Evolutionary conservation across 1,140 invertebrate species (phyloP).

Genomic region (Apis cerana): DNA sequence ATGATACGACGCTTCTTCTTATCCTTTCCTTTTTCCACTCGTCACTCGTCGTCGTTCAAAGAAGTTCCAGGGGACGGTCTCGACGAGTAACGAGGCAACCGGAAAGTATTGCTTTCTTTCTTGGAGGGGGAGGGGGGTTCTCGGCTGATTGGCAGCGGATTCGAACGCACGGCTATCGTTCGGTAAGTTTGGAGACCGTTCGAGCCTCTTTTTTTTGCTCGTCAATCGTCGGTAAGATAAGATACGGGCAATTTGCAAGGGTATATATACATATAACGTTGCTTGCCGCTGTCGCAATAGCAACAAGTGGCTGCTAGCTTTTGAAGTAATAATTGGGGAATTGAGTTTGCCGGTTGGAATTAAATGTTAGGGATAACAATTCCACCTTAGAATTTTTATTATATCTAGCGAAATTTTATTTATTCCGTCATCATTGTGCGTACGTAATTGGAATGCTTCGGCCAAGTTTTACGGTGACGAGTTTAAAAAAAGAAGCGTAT

Average conservation of each 20-base stretch:
- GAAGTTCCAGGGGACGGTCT: background rate
- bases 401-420: no score
- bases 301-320: no score
- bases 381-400: no score
- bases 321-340: background rate
- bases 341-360: background rate
- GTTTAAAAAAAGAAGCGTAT: no score
- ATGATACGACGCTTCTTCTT: constrained; percentile 21
- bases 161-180: background rate
- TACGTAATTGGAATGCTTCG: no score
- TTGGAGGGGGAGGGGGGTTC: no score
- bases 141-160: constrained; percentile 4
- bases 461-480: no score
- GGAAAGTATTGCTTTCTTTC: constrained; percentile 9
- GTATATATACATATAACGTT: no score
- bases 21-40: background rate
- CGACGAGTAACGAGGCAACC: constrained; percentile 19
- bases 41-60: background rate
- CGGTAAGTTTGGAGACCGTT: constrained; percentile 17
- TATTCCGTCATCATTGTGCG: no score
- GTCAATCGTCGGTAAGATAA: background rate
- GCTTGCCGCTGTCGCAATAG: no score
- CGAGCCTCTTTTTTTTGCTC: background rate
- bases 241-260: constrained; percentile 15
- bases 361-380: background rate